phyloP scores from a whole-genome alignment of 2,797 vertebrate genomes.

The Nannoperca australis region DNA sequence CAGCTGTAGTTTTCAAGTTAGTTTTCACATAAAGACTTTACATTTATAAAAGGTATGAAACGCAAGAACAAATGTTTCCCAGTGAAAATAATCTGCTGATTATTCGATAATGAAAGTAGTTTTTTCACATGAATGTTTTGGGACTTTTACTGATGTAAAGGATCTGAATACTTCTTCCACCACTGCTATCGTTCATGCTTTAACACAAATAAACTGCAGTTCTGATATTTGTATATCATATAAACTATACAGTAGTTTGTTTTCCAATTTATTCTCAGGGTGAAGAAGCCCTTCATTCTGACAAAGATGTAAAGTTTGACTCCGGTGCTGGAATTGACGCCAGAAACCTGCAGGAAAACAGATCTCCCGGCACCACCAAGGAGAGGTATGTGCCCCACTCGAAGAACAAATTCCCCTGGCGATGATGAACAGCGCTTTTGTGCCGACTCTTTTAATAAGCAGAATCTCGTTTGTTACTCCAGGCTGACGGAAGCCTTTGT shows the following conservation, averaged over 20 bases:
- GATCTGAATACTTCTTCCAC: not conserved
- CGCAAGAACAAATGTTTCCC: no score
- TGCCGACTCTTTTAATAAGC: constrained; percentile 16
- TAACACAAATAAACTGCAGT: not conserved
- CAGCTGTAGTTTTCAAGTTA: no score
- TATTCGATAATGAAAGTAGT: no score
- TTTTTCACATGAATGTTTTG: not conserved
- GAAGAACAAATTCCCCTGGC: not conserved
- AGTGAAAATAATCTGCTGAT: no score
- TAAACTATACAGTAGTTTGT: not conserved
- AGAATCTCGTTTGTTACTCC: constrained; percentile 29
- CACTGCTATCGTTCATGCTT: not conserved
- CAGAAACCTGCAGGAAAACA: constrained; percentile 37
- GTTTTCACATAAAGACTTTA: not conserved
- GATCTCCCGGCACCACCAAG: constrained; percentile 32
- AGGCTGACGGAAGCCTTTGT: constrained; percentile 84
- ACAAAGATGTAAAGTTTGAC: constrained; percentile 59
- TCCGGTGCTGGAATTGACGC: constrained; percentile 35
- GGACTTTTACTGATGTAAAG: not conserved
- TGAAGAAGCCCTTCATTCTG: constrained; percentile 18
- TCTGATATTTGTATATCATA: not conserved
- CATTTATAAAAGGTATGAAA: not conserved
- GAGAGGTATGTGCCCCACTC: constrained; percentile 68
- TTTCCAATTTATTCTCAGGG: constrained; percentile 24
- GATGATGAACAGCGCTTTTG: constrained; percentile 5